Evolutionary conservation across 2,797 vertebrate genomes (phyloP).

Genomic region (Taeniopygia guttata): DNA sequence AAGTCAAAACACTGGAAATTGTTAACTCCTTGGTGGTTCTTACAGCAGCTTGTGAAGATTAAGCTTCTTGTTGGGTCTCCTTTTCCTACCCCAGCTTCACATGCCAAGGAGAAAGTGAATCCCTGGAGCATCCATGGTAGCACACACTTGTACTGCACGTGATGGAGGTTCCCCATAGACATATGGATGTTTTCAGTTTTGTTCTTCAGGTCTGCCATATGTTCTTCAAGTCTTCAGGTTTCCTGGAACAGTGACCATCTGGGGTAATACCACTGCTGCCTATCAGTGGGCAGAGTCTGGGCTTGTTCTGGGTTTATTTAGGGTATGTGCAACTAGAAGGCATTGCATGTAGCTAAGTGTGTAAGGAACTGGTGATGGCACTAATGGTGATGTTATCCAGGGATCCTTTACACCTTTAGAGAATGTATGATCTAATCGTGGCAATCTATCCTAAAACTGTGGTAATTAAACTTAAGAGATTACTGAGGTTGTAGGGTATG

Average conservation of each 20-base stretch:
- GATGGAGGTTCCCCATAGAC: background rate
- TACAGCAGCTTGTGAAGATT: background rate
- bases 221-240: background rate
- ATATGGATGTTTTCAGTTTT: background rate
- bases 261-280: rapidly evolving
- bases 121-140: background rate
- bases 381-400: background rate
- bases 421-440: background rate
- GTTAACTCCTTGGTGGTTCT: background rate
- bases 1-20: background rate
- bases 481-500: background rate
- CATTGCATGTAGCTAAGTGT: background rate
- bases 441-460: background rate
- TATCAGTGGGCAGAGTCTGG: background rate
- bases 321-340: background rate
- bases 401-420: background rate
- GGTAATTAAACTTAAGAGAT: background rate
- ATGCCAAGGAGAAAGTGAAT: background rate
- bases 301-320: background rate
- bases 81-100: background rate
- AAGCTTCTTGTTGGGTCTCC: background rate
- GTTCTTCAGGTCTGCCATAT: background rate
- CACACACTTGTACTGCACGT: rapidly evolving
- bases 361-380: background rate
- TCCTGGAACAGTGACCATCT: background rate